A percentile compares a stretch with the other conserved stretches of the same genome.
These are phyloP conservation scores for Drosophila repleta DNA, from an alignment of 1,140 invertebrate genomes.

Conservation along the genomic window DNA sequence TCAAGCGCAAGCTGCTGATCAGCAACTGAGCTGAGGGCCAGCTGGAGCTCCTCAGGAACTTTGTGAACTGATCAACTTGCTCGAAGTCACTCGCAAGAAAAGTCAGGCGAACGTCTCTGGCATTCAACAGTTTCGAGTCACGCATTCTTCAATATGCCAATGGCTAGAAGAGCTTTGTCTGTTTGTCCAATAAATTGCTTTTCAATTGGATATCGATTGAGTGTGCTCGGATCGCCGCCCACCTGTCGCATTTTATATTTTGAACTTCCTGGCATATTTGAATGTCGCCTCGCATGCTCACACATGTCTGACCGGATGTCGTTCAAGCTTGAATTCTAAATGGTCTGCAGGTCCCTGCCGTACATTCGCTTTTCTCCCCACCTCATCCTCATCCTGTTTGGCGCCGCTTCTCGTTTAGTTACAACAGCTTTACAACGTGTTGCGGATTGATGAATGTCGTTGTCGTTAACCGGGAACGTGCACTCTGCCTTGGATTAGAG, in stretches of 20 bases:
- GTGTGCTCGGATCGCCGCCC: not conserved
- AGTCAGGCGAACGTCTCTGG: slow-evolving; percentile 27
- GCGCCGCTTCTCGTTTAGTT: slow-evolving; percentile 18
- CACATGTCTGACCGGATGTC: slow-evolving; percentile 13
- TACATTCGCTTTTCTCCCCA: not conserved
- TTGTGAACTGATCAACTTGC: slow-evolving; percentile 97
- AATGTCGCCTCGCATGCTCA: no score
- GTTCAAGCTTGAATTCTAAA: slow-evolving; percentile 25
- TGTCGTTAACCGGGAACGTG: slow-evolving; percentile 2
- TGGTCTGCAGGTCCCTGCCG: not conserved
- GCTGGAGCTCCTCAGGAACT: slow-evolving; percentile 91
- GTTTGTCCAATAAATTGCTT: slow-evolving; percentile 36
- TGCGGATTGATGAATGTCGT: slow-evolving; percentile 31
- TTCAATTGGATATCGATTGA: slow-evolving; percentile 42
- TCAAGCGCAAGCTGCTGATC: slow-evolving; percentile 98
- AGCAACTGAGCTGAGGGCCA: slow-evolving; percentile 99
- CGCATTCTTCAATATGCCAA: slow-evolving; percentile 34
- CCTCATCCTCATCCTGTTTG: not conserved
- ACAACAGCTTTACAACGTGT: slow-evolving; percentile 14
- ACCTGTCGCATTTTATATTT: slow-evolving; percentile 40
- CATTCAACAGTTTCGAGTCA: slow-evolving; percentile 41
- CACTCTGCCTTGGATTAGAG: not conserved
- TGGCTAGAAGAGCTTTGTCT: slow-evolving; percentile 5
- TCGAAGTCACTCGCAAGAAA: slow-evolving; percentile 98
- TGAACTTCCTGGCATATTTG: slow-evolving; percentile 15